Conservation (phyloP, 2,113 vertebrate genomes). For the Limanda limanda region DNA sequence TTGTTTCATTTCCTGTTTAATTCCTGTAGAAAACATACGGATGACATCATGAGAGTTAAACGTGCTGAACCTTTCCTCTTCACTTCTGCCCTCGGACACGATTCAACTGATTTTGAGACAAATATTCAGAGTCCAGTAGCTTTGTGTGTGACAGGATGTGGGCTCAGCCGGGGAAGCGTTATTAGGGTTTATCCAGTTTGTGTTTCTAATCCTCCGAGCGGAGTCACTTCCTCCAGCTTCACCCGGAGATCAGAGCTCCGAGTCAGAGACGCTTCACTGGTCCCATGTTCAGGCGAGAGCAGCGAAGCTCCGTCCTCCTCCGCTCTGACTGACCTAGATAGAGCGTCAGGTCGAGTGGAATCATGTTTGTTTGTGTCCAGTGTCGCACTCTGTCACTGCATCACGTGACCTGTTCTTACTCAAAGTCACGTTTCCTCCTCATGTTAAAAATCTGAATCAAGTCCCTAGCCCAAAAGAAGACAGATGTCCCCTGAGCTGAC, state of each 20-base stretch:
- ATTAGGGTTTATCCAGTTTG: slow-evolving; percentile 1
- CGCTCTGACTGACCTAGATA: slow-evolving; percentile 11
- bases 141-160: no score
- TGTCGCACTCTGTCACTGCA: background rate
- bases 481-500: background rate
- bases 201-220: background rate
- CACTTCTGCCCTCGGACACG: background rate
- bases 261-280: slow-evolving; percentile 14
- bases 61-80: background rate
- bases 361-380: background rate
- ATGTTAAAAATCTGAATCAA: background rate
- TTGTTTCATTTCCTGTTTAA: no score
- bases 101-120: background rate
- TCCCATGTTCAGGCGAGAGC: background rate
- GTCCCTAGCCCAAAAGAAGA: no score
- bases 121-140: background rate
- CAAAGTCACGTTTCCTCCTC: no score
- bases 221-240: slow-evolving; percentile 2
- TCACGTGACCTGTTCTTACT: background rate
- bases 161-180: background rate
- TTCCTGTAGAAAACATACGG: no score
- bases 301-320: no score
- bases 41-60: background rate
- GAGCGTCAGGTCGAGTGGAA: background rate
- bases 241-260: background rate